These are phyloP conservation scores for Drosophila vallismaia DNA, from an alignment of 2,888 invertebrate genomes.

Conservation along the genomic window DNA sequence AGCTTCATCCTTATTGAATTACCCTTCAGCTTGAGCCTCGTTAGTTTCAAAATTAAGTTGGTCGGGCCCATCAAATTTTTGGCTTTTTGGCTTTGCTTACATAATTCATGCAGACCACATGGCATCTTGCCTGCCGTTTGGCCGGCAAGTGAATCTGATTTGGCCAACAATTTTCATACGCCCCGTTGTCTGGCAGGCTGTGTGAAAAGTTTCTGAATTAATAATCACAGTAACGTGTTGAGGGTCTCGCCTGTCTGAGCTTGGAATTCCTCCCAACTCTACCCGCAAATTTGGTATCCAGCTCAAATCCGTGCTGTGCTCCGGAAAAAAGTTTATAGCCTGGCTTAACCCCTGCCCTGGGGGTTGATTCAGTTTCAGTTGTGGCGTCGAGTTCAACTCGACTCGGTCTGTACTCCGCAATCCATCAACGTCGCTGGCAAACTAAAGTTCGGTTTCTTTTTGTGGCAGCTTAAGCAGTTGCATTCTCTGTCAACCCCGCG, in stretches of 20 bases:
- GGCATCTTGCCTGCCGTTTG: neutral
- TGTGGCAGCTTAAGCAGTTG: slow-evolving; percentile 38
- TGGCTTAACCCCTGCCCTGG: slow-evolving; percentile 33
- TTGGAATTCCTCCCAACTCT: slow-evolving; percentile 12
- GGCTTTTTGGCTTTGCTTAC: slow-evolving; percentile 21
- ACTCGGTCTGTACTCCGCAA: slow-evolving; percentile 30
- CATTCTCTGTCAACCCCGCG: slow-evolving; percentile 32
- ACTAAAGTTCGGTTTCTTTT: slow-evolving; percentile 37
- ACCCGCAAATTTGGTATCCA: neutral
- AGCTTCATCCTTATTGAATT: slow-evolving; percentile 22
- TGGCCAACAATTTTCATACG: slow-evolving; percentile 20
- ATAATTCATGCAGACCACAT: slow-evolving; percentile 29
- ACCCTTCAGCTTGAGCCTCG: slow-evolving; percentile 12
- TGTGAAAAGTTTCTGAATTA: slow-evolving; percentile 53
- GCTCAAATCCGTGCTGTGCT: slow-evolving; percentile 40
- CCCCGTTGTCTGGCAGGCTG: slow-evolving; percentile 18
- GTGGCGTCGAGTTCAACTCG: slow-evolving; percentile 15
- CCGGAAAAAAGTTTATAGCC: slow-evolving; percentile 30
- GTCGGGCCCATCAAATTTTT: slow-evolving; percentile 21
- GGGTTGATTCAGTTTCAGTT: neutral
- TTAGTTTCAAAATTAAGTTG: slow-evolving; percentile 28
- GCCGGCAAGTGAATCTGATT: slow-evolving; percentile 11
- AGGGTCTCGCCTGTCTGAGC: slow-evolving; percentile 27
- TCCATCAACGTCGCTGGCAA: slow-evolving; percentile 48
- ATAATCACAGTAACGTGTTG: slow-evolving; percentile 49